Evolutionary conservation across 1,140 invertebrate species (phyloP).

Genomic region (Thereuonema tuberculata): DNA sequence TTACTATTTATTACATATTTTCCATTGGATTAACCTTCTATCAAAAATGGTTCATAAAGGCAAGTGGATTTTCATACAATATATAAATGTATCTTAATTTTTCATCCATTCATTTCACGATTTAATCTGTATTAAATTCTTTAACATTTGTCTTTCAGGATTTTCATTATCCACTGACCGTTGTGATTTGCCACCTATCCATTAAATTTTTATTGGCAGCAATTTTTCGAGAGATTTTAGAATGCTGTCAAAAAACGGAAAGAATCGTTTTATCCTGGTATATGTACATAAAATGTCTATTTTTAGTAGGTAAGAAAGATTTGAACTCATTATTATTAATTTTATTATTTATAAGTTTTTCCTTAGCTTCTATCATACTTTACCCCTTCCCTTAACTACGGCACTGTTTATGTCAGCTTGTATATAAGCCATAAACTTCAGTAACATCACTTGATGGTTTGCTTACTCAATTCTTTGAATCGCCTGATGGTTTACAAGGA

Average conservation of each 20-base stretch:
- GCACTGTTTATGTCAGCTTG: too few relatives aligned
- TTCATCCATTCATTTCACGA: too few relatives aligned
- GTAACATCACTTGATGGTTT: too few relatives aligned
- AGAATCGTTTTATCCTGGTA: constrained; percentile 52
- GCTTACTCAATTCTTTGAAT: too few relatives aligned
- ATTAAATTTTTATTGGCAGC: constrained; percentile 65
- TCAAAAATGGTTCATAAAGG: constrained; percentile 80
- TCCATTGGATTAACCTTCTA: constrained; percentile 95
- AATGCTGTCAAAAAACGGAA: constrained; percentile 43
- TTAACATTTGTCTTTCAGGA: constrained; percentile 41
- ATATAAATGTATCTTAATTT: too few relatives aligned
- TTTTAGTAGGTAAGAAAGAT: background rate
- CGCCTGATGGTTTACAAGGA: too few relatives aligned
- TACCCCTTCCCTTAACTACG: too few relatives aligned
- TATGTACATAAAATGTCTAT: constrained; percentile 43
- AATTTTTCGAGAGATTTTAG: constrained; percentile 45
- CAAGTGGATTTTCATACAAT: too few relatives aligned
- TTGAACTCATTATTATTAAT: background rate
- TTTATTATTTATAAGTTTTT: background rate
- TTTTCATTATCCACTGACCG: constrained; percentile 63
- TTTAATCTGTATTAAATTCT: too few relatives aligned
- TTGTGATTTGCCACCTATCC: constrained; percentile 68
- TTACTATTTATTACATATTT: constrained; percentile 69
- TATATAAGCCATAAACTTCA: too few relatives aligned
- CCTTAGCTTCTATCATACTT: background rate